These are phyloP conservation scores for Drosophila mayri DNA, from an alignment of 1,140 invertebrate genomes.

Conservation along the genomic window DNA sequence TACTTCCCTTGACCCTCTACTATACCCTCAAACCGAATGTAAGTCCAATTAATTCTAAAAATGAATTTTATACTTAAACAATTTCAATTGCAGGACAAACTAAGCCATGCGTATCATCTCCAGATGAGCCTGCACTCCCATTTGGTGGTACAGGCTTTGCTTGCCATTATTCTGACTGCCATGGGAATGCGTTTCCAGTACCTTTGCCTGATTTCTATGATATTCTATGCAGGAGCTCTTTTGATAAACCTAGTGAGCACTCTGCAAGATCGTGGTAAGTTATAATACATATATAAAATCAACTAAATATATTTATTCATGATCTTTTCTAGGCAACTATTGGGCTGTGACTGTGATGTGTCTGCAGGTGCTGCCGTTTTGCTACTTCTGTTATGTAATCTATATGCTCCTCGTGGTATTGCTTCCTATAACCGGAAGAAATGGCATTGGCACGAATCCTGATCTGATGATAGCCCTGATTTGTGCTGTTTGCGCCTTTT, in stretches of 20 bases:
- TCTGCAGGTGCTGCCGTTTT: slow-evolving; percentile 77
- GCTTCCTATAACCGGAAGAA: slow-evolving; percentile 89
- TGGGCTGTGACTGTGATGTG: slow-evolving; percentile 87
- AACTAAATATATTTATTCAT: neutral
- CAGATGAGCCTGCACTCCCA: slow-evolving; percentile 67
- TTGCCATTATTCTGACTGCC: slow-evolving; percentile 38
- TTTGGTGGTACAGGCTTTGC: slow-evolving; percentile 45
- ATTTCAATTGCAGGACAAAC: slow-evolving; percentile 36
- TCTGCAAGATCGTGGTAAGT: slow-evolving; percentile 70
- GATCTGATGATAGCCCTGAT: slow-evolving; percentile 86
- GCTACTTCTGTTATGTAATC: slow-evolving; percentile 87
- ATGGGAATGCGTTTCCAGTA: slow-evolving; percentile 59
- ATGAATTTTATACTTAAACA: accelerated
- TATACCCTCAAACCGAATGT: slow-evolving; percentile 85
- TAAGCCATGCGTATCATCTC: slow-evolving; percentile 46
- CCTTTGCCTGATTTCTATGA: slow-evolving; percentile 57
- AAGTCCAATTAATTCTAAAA: slow-evolving; percentile 58
- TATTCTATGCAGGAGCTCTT: slow-evolving; percentile 66
- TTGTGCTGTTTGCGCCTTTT: slow-evolving; percentile 83
- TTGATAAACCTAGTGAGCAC: slow-evolving; percentile 62
- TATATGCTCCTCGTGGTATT: slow-evolving; percentile 88
- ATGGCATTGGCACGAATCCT: slow-evolving; percentile 87
- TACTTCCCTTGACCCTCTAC: slow-evolving; percentile 46
- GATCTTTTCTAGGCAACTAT: neutral
- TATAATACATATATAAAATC: neutral